A percentile compares a stretch with the other conserved stretches of the same genome.
Evolutionary conservation across 2,113 vertebrate genomes (phyloP).

Genomic region (Parus major): DNA sequence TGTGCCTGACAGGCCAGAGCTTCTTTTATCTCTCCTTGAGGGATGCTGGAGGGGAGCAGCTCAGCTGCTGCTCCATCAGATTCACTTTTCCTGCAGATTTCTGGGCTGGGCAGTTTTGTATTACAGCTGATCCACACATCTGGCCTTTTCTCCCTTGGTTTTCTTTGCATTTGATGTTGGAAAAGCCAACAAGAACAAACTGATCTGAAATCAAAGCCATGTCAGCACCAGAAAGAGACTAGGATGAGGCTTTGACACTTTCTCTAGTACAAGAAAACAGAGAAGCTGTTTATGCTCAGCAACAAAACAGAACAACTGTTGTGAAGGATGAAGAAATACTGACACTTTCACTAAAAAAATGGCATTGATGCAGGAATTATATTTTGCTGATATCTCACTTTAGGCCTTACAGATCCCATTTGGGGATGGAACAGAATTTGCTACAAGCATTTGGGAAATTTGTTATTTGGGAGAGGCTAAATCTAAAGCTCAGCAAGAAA

Average conservation of each 20-base stretch:
- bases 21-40: slow-evolving; percentile 43
- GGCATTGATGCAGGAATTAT: background rate
- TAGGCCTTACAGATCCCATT: background rate
- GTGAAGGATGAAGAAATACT: background rate
- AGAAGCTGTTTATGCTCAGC: background rate
- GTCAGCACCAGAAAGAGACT: background rate
- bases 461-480: background rate
- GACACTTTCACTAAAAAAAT: background rate
- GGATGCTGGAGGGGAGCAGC: background rate
- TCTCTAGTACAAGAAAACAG: background rate
- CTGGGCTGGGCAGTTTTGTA: background rate
- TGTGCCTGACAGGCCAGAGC: background rate
- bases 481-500: background rate
- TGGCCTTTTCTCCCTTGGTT: background rate
- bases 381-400: background rate
- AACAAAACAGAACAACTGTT: background rate
- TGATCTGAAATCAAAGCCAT: background rate
- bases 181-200: slow-evolving; percentile 7
- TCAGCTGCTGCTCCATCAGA: background rate
- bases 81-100: background rate
- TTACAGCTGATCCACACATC: slow-evolving; percentile 12
- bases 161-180: slow-evolving; percentile 16
- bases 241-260: background rate
- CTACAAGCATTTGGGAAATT: background rate
- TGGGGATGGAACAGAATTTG: background rate